A percentile compares a stretch with the other conserved stretches of the same genome.
Evolutionary conservation across 2,888 invertebrate species (phyloP).

Genomic region (Rhingia rostrata): DNA sequence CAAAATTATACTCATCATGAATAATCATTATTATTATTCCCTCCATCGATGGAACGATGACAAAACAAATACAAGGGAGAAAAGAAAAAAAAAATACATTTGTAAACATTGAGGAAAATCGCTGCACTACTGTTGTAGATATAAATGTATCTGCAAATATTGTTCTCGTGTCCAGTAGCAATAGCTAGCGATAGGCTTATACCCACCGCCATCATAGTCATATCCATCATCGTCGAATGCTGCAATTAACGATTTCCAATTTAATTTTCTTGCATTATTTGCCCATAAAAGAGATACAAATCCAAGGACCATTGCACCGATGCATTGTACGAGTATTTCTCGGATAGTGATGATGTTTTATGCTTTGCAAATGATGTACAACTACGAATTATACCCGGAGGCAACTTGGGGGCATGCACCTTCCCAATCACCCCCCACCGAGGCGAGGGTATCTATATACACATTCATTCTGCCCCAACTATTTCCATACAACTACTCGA

Average conservation of each 20-base stretch:
- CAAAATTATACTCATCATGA: conserved; percentile 31
- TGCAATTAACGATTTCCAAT: conserved; percentile 70
- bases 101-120: conserved; percentile 34
- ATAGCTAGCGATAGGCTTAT: background rate
- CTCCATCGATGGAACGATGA: conserved; percentile 3
- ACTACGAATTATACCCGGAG: conserved; percentile 3
- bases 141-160: background rate
- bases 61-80: background rate
- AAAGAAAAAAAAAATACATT: background rate
- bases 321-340: background rate
- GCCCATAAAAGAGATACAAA: conserved; percentile 56
- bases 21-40: conserved; percentile 10
- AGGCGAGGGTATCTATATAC: conserved; percentile 13
- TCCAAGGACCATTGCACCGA: conserved; percentile 56
- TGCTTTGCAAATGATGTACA: conserved; percentile 22
- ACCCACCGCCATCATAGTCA: background rate
- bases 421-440: conserved; percentile 36
- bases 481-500: conserved; percentile 10
- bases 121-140: conserved; percentile 7
- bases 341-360: conserved; percentile 24
- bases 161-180: conserved; percentile 28
- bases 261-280: conserved; percentile 62
- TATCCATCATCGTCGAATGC: background rate
- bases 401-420: conserved; percentile 51
- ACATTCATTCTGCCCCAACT: conserved; percentile 20